Evolutionary conservation across 1,140 invertebrate species (phyloP).

Genomic region (Amyelois transitella): DNA sequence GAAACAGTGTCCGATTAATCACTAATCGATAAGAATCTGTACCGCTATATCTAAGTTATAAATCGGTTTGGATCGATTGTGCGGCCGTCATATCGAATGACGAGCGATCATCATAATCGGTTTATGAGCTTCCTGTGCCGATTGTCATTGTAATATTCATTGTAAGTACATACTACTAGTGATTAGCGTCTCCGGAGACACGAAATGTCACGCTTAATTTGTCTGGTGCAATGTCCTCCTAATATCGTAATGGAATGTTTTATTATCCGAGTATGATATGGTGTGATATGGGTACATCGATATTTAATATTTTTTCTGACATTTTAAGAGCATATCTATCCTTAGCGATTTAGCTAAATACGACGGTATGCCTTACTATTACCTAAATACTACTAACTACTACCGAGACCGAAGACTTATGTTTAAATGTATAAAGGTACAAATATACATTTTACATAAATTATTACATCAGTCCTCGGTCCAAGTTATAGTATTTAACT

Average conservation of each 20-base stretch:
- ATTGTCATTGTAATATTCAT: conserved; percentile 61
- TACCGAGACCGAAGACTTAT: too few species aligned
- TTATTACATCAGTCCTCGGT: too few species aligned
- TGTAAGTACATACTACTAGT: conserved; percentile 62
- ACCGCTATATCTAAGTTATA: conserved; percentile 45
- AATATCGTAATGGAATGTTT: neutral
- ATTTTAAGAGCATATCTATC: too few species aligned
- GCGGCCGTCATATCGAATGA: conserved; percentile 48
- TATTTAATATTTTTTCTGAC: too few species aligned
- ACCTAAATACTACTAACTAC: too few species aligned
- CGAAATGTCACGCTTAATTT: conserved; percentile 37
- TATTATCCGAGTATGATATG: too few species aligned
- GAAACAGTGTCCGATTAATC: conserved; percentile 4
- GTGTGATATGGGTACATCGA: too few species aligned
- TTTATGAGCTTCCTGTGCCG: conserved; percentile 52
- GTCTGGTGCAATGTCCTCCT: conserved; percentile 5
- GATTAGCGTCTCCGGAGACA: conserved; percentile 53
- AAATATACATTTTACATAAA: too few species aligned
- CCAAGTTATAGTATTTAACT: too few species aligned
- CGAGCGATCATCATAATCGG: conserved; percentile 59
- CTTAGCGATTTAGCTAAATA: too few species aligned
- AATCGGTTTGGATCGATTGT: conserved; percentile 51
- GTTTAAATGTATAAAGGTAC: too few species aligned
- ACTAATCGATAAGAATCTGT: conserved; percentile 42
- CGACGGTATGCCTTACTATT: too few species aligned